Conservation (phyloP, 2,113 vertebrate genomes). For the Trichechus manatus region DNA sequence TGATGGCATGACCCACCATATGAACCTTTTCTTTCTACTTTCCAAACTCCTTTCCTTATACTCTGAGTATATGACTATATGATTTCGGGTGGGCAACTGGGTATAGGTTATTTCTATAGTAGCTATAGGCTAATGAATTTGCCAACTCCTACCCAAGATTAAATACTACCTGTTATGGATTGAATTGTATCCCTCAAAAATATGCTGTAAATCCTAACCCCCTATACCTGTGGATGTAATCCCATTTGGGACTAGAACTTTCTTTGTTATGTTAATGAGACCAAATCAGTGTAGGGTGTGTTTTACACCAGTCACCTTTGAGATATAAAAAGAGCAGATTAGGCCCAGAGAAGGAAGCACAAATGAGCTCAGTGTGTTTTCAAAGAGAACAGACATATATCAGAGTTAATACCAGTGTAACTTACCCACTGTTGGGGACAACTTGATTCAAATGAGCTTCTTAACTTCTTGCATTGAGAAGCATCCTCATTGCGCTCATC, state of each 20-base stretch:
- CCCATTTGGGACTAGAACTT: no score
- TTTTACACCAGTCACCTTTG: no score
- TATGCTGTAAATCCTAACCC: no score
- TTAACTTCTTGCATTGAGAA: constrained; percentile 87
- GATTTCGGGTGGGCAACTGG: not conserved
- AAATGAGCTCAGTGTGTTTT: not conserved
- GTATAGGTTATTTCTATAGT: not conserved
- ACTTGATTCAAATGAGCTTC: constrained; percentile 89
- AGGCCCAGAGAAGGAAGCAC: no score
- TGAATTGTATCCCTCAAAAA: no score
- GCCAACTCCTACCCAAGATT: not conserved
- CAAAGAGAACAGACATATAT: not conserved
- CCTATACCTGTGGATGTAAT: no score
- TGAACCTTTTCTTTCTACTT: not conserved
- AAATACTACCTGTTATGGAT: no score
- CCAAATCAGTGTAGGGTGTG: no score
- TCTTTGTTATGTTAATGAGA: no score
- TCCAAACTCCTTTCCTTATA: not conserved
- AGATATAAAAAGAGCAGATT: no score
- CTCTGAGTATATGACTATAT: not conserved
- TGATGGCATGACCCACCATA: not conserved
- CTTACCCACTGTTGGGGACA: constrained; percentile 96
- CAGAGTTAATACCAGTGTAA: not conserved
- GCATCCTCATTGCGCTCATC: constrained; percentile 88
- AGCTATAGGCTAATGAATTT: not conserved